These are phyloP conservation scores for Cryptoprocta ferox DNA, from an alignment of 2,797 vertebrate genomes.

Conservation along the genomic window DNA sequence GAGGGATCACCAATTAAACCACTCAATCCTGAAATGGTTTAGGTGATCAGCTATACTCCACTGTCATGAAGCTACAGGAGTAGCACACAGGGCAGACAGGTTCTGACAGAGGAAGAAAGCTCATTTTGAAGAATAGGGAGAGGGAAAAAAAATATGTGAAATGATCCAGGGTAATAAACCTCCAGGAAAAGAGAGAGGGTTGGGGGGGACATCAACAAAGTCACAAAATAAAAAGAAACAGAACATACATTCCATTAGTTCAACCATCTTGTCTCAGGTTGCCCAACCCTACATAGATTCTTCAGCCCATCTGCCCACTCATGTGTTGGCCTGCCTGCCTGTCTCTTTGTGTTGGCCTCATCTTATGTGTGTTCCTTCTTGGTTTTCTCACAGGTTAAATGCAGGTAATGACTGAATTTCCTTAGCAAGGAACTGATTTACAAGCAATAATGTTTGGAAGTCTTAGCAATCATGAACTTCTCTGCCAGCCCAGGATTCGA, in stretches of 20 bases:
- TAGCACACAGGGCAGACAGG: neutral
- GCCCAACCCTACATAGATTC: neutral
- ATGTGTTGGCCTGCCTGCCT: neutral
- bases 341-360: neutral
- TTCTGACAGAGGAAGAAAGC: neutral
- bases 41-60: neutral
- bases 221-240: neutral
- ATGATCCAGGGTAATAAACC: neutral
- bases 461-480: neutral
- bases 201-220: neutral
- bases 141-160: neutral
- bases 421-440: neutral
- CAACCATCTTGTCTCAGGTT: neutral
- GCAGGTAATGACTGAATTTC: neutral
- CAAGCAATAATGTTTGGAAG: neutral
- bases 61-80: neutral
- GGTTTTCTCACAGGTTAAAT: neutral
- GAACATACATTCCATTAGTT: neutral
- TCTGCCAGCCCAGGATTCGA: neutral
- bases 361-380: neutral
- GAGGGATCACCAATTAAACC: neutral
- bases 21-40: neutral
- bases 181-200: neutral
- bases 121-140: neutral
- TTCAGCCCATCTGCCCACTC: neutral